phyloP scores from a whole-genome alignment of 1,140 invertebrate genomes.

The Drosophila subobscura region DNA sequence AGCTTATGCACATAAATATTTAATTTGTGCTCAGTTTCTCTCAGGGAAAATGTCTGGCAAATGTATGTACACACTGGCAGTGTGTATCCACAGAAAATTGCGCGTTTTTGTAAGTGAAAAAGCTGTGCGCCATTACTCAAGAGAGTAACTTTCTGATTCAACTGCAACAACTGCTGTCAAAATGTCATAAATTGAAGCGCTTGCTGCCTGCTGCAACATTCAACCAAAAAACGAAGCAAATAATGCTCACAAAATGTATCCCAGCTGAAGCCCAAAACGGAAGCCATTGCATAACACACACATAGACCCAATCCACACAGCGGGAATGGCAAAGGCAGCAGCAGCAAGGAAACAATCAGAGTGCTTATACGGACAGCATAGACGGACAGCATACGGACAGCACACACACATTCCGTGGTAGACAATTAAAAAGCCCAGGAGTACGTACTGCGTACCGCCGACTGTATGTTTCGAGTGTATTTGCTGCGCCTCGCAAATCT shows the following conservation, averaged over 20 bases:
- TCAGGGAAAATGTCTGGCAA: background rate
- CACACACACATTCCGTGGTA: slow-evolving; percentile 28
- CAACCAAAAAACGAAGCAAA: slow-evolving; percentile 33
- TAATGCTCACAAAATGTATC: slow-evolving; percentile 11
- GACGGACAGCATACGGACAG: slow-evolving; percentile 7
- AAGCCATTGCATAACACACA: slow-evolving; percentile 45
- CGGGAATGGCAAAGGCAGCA: background rate
- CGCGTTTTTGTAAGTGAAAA: slow-evolving; percentile 77
- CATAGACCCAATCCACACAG: slow-evolving; percentile 5
- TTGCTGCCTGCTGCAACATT: slow-evolving; percentile 26
- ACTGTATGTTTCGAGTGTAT: slow-evolving; percentile 59
- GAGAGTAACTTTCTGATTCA: slow-evolving; percentile 76
- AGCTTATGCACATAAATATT: slow-evolving; percentile 24
- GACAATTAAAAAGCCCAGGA: slow-evolving; percentile 77
- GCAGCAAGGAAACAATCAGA: slow-evolving; percentile 55
- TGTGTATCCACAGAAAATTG: slow-evolving; percentile 62
- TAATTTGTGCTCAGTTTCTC: slow-evolving; percentile 16
- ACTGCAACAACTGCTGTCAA: slow-evolving; percentile 81
- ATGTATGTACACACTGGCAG: background rate
- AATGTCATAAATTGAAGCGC: slow-evolving; percentile 78
- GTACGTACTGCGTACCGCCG: slow-evolving; percentile 49
- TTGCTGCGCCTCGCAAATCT: slow-evolving; percentile 56
- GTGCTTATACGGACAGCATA: slow-evolving; percentile 23
- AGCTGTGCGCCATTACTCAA: slow-evolving; percentile 77
- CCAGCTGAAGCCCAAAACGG: slow-evolving; percentile 22